Conservation (phyloP, 2,888 invertebrate species). For the Scaeva pyrastri region DNA sequence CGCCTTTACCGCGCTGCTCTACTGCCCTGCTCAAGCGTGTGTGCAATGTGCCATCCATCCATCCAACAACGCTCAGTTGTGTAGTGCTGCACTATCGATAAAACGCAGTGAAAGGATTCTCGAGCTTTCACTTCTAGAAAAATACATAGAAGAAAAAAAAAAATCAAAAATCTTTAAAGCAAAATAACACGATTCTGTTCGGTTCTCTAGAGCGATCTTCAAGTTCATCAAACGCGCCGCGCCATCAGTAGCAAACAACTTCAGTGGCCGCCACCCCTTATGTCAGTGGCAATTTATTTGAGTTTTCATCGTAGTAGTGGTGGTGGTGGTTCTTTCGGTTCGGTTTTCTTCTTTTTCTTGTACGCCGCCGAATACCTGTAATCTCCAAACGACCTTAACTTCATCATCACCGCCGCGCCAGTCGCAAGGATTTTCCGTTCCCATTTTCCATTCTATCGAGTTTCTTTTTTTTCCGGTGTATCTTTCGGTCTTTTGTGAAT, state of each 20-base stretch:
- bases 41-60: constrained; percentile 70
- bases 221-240: constrained; percentile 54
- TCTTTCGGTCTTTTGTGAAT: constrained; percentile 4
- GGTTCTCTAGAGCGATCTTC: constrained; percentile 47
- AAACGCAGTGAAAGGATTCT: constrained; percentile 77
- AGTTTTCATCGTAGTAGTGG: constrained; percentile 44
- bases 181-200: too few relatives aligned
- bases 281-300: constrained; percentile 61
- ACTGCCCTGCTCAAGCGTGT: constrained; percentile 52
- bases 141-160: constrained; percentile 21
- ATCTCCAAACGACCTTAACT: constrained; percentile 44
- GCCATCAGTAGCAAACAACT: constrained; percentile 35
- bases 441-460: constrained; percentile 24
- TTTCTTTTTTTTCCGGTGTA: background rate
- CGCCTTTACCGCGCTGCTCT: constrained; percentile 33
- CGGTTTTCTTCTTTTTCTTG: constrained; percentile 19
- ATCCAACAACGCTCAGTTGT: constrained; percentile 58
- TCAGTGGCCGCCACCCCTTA: constrained; percentile 63
- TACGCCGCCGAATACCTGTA: background rate
- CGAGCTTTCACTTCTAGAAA: constrained; percentile 75
- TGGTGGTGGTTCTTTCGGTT: constrained; percentile 56
- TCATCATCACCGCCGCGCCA: constrained; percentile 2
- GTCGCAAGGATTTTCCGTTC: constrained; percentile 35
- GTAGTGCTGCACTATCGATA: constrained; percentile 66
- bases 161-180: background rate